These are phyloP conservation scores for Oryzias sinensis DNA, from an alignment of 2,797 vertebrate genomes.

Conservation along the genomic window DNA sequence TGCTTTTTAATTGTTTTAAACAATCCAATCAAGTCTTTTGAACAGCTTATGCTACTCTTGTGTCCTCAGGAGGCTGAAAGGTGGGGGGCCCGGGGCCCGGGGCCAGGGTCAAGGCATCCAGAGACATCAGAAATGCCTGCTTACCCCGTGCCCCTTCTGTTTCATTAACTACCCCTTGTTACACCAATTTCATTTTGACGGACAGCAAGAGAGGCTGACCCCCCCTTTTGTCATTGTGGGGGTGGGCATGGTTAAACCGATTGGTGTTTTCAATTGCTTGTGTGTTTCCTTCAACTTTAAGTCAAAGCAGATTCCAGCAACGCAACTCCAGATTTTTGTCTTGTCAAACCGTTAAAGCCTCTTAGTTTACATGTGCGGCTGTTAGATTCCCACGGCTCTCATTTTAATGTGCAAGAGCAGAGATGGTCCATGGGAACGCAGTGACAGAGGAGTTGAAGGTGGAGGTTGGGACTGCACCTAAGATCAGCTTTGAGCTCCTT, in stretches of 20 bases:
- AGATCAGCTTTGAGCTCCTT: constrained; percentile 9
- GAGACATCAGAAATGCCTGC: constrained; percentile 53
- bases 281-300: constrained; percentile 23
- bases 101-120: constrained; percentile 51
- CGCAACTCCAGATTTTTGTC: constrained; percentile 52
- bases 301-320: constrained; percentile 49
- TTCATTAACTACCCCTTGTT: constrained; percentile 73
- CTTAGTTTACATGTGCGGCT: constrained; percentile 77
- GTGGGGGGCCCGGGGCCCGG: constrained; percentile 34
- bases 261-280: constrained; percentile 5
- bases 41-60: constrained; percentile 24
- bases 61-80: constrained; percentile 22
- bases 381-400: constrained; percentile 74
- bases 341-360: constrained; percentile 69
- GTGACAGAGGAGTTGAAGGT: constrained; percentile 21
- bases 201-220: constrained; percentile 5
- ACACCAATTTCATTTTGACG: constrained; percentile 65
- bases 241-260: background rate
- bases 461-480: constrained; percentile 13
- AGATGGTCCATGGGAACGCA: constrained; percentile 49
- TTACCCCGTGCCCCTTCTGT: constrained; percentile 72
- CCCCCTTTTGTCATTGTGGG: background rate
- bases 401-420: constrained; percentile 63
- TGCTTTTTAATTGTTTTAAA: background rate
- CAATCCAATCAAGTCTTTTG: constrained; percentile 48